Conservation (phyloP, 1,140 invertebrate genomes). For the Pararge aegeria region DNA sequence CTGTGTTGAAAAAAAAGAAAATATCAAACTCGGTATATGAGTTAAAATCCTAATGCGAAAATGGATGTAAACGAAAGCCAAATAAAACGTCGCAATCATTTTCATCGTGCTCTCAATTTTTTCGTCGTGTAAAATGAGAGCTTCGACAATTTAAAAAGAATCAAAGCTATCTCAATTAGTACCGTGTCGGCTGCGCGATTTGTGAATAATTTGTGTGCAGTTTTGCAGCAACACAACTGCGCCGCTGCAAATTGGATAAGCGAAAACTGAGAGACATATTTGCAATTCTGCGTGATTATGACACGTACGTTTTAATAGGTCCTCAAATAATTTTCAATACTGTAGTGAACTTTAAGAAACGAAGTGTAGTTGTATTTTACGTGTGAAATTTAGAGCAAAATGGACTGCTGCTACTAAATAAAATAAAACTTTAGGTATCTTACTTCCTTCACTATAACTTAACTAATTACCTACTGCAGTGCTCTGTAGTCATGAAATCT, state of each 20-base stretch:
- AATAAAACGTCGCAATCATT: not conserved
- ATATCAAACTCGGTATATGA: too few relatives aligned
- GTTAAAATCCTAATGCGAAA: not conserved
- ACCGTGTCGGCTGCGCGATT: not conserved
- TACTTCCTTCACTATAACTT: too few relatives aligned
- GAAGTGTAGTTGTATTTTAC: too few relatives aligned
- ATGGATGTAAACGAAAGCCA: not conserved
- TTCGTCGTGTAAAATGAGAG: not conserved
- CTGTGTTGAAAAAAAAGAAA: too few relatives aligned
- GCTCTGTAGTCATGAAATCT: too few relatives aligned
- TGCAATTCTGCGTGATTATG: not conserved
- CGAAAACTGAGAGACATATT: not conserved
- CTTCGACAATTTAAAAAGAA: slow-evolving; percentile 1
- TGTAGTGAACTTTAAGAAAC: too few relatives aligned
- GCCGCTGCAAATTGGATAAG: not conserved
- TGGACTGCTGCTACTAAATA: too few relatives aligned
- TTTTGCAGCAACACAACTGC: not conserved
- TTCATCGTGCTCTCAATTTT: not conserved
- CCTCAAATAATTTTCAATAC: too few relatives aligned
- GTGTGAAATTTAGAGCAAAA: too few relatives aligned
- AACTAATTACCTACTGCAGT: too few relatives aligned
- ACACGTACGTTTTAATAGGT: too few relatives aligned
- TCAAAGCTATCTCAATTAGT: slow-evolving; percentile 4
- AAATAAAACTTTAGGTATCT: too few relatives aligned
- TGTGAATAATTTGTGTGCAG: not conserved